Evolutionary conservation across 2,113 vertebrate genomes (phyloP).

Genomic region (Neotoma lepida): DNA sequence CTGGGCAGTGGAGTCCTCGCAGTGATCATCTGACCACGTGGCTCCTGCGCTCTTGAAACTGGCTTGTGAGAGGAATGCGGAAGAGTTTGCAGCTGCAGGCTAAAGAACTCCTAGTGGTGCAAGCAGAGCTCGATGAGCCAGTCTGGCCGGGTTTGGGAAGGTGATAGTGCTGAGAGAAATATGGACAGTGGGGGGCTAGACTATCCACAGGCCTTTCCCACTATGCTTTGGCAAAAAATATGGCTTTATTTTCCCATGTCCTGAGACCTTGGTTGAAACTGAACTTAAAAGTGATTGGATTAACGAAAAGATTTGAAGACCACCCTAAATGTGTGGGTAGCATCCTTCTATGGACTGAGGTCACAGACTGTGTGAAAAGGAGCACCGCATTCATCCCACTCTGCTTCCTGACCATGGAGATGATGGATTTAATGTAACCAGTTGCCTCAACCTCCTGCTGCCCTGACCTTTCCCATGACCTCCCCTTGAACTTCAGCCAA

Average conservation of each 20-base stretch:
- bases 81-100: not conserved
- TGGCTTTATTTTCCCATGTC: not conserved
- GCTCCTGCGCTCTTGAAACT: not conserved
- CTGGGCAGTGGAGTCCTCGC: not conserved
- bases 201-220: too few relatives aligned
- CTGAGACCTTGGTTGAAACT: not conserved
- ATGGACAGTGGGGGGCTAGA: not conserved
- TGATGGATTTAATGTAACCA: not conserved
- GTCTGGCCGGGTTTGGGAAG: not conserved
- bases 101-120: not conserved
- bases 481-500: not conserved
- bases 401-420: not conserved
- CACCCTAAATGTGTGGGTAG: not conserved
- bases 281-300: not conserved
- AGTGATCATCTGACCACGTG: too few relatives aligned
- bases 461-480: not conserved
- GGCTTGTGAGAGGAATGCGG: not conserved
- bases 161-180: not conserved
- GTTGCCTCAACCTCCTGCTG: not conserved
- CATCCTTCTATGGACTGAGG: not conserved
- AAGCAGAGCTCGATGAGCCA: not conserved
- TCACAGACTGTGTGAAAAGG: not conserved
- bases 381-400: not conserved
- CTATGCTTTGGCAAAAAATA: not conserved
- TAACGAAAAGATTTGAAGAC: not conserved